Evolutionary conservation across 2,797 vertebrate genomes (phyloP).

Genomic region (Sebastes glaucus): DNA sequence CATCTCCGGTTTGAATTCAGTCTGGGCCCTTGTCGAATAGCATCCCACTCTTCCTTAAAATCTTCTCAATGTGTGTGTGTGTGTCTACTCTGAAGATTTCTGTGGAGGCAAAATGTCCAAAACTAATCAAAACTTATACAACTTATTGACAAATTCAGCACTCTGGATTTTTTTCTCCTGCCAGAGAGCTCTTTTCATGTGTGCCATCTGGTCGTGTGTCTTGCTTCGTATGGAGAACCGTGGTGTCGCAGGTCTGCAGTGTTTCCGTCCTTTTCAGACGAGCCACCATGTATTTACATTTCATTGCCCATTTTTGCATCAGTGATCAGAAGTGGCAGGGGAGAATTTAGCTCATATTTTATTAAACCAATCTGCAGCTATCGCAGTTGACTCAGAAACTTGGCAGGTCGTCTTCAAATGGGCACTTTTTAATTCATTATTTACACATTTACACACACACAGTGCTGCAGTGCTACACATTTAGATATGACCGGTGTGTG

Average conservation of each 20-base stretch:
- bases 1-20: constrained; percentile 14
- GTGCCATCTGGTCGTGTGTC: background rate
- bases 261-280: background rate
- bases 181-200: background rate
- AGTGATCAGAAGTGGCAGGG: constrained; percentile 53
- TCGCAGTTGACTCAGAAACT: constrained; percentile 61
- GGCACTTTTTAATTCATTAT: constrained; percentile 71
- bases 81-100: constrained; percentile 19
- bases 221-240: background rate
- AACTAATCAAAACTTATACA: constrained; percentile 28
- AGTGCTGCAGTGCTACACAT: constrained; percentile 3
- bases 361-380: constrained; percentile 67
- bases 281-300: constrained; percentile 51
- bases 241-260: background rate
- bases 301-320: constrained; percentile 60
- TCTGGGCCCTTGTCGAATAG: constrained; percentile 20
- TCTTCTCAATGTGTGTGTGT: background rate
- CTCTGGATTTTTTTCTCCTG: background rate
- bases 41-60: constrained; percentile 36
- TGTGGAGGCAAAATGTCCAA: constrained; percentile 13
- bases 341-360: constrained; percentile 74
- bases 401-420: constrained; percentile 62
- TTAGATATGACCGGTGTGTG: constrained; percentile 10
- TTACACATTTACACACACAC: constrained; percentile 24
- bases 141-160: constrained; percentile 13